Evolutionary conservation across 2,797 vertebrate genomes (phyloP), one percentile per base, ranked within the genome.

Genomic region (Microctenopoma stevenorrisi): DNA sequence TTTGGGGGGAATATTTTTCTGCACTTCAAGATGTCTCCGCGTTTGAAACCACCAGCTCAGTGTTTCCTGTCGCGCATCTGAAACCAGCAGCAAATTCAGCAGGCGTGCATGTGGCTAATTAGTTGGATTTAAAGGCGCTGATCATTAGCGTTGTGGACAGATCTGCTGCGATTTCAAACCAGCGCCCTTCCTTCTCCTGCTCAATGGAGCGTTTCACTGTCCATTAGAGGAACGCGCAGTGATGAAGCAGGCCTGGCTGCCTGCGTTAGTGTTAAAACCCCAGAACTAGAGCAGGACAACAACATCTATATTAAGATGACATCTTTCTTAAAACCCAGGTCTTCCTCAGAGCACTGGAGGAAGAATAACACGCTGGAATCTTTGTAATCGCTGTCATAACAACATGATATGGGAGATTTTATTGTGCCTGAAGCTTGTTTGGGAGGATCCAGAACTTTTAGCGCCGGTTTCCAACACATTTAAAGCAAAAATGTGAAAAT

Each of bases 111-210:
- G 83, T 70, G 79, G 91, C 91, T 94, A 94, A 94, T 94, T 94
- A 93, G 91, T 81, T 38, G 81, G 76, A 92, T 94, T 93, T 92
- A 92, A 88, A 88, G 70, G 69, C 74, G 66, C 56, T 92, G 92
- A 94, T 92, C 88, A 91, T 94, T 91, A 94, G 89, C 51, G 53
- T 84, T 89, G 90, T 91, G 56, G 92, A 94, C 93, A 94, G 91
- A 93, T 93, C 76, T 91, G 91, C 92, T 91, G 92, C 62, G 69
- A 84, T 90, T 83, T 86, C 85, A 86, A 88, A 90, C 70, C 74
- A 48, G 75, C 26, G 65, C 78, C 85, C 81, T 76, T 77, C 78
- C 83, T 40, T 82, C 84, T 85, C 79, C 66, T 84, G 84, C 80
- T 86, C 90, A 90, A 82, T 86, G 85, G 79, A 89, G 89, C 83